Conservation (phyloP, 2,113 vertebrate genomes). For the Cardinalis cardinalis region DNA sequence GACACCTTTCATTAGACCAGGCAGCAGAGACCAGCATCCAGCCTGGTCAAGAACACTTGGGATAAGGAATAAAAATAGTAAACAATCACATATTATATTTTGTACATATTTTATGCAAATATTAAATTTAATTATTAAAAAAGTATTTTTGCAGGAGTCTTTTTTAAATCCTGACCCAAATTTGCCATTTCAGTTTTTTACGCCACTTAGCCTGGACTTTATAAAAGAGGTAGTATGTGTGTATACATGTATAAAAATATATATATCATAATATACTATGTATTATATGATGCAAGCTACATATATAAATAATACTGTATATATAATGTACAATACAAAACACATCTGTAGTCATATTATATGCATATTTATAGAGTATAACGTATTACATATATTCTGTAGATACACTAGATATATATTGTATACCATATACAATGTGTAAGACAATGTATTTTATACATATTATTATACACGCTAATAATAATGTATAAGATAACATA, state of each 20-base stretch:
- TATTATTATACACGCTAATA: fast-evolving
- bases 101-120: background rate
- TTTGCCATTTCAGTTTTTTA: background rate
- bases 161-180: background rate
- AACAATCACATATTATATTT: background rate
- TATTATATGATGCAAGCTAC: background rate
- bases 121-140: background rate
- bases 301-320: too few relatives aligned
- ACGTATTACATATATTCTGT: background rate
- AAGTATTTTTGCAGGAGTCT: background rate
- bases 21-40: background rate
- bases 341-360: background rate
- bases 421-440: background rate
- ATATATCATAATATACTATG: too few relatives aligned
- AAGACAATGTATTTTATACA: background rate
- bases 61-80: background rate
- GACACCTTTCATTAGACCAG: background rate
- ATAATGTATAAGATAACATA: fast-evolving
- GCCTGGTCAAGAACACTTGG: background rate
- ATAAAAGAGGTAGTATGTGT: background rate
- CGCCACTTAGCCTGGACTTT: background rate
- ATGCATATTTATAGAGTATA: background rate
- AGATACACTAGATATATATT: background rate
- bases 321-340: background rate
- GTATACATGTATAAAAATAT: fast-evolving